Evolutionary conservation across 2,113 vertebrate genomes (phyloP), one percentile per base, ranked within the genome.

Genomic region (Macquaria australasica): DNA sequence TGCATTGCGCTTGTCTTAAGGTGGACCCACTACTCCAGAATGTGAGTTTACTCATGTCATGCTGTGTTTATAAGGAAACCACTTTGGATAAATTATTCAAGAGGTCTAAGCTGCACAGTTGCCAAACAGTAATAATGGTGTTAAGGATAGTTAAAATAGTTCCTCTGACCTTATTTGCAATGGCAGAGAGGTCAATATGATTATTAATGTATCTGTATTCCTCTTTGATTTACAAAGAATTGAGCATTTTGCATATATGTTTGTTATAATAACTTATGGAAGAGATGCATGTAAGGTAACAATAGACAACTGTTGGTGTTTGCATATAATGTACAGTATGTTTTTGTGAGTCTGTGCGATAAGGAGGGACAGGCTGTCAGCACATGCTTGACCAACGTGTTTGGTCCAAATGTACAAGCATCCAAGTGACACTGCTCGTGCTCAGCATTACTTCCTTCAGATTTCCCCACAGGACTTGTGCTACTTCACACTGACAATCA

Each of bases 401-500:
- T 88, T 68, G 64, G 81, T 74, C 78, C 80, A 78, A 89, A 84
- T 84, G 81, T 80, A 83, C 79, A 83, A 83, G 67, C 74, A 72
- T 83, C 77, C 75, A 78, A 90, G 84, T 86, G 72, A 88, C 86
- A 86, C 82, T 77, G 76, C 75, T 89, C 82, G 25, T 88, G 82
- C 89, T 94, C 90, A 92, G 85, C 90, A 92, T 81, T 87, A 83
- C 87, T 92, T 85, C 77, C 59, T 84, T 71, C 80, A 76, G 81
- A 86, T 91, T 87, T 69, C 70, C 93, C 93, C 93, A 74, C 74
- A 87, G 92, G 92, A 93, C 89, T 90, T 93, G 89, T 91, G 86
- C 91, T 84, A 93, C 90, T 93, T 94, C 89, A 94, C 89, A 90
- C 82, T 92, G 93, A 93, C 93, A 94, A 93, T 92, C 91, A 93